phyloP scores from a whole-genome alignment of 2,797 vertebrate species.

The Myiotriccus ornatus region DNA sequence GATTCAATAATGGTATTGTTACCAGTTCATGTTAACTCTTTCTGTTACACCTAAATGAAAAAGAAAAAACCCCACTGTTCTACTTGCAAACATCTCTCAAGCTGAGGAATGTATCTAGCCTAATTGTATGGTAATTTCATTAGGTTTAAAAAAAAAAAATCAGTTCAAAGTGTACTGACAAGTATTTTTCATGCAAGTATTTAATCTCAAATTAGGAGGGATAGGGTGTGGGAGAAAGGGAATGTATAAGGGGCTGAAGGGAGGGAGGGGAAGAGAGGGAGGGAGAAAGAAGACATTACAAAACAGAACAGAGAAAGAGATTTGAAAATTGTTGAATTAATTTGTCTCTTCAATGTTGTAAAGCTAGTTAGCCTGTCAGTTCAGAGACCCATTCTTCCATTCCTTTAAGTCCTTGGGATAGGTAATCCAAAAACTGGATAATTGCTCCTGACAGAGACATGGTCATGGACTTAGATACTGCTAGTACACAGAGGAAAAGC shows the following conservation, averaged over 20 bases:
- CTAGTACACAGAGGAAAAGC: not conserved
- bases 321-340: conserved; percentile 30
- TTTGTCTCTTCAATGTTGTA: not conserved
- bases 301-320: not conserved
- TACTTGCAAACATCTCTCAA: not conserved
- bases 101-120: not conserved
- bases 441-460: conserved; percentile 31
- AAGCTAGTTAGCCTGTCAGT: conserved; percentile 41
- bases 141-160: not conserved
- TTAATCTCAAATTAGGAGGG: not conserved
- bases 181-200: not conserved
- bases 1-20: not conserved
- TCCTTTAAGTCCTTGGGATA: conserved; percentile 2
- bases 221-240: not conserved
- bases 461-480: not conserved
- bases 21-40: conserved; percentile 22
- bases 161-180: not conserved
- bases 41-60: not conserved
- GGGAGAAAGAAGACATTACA: not conserved
- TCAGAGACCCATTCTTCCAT: not conserved
- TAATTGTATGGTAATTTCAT: not conserved
- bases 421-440: conserved; percentile 37
- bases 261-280: not conserved
- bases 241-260: rapidly evolving
- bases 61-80: not conserved